A percentile compares a stretch with the other conserved stretches of the same genome.
Conservation (phyloP, 2,113 vertebrate species). For the Podarcis raffonei region DNA sequence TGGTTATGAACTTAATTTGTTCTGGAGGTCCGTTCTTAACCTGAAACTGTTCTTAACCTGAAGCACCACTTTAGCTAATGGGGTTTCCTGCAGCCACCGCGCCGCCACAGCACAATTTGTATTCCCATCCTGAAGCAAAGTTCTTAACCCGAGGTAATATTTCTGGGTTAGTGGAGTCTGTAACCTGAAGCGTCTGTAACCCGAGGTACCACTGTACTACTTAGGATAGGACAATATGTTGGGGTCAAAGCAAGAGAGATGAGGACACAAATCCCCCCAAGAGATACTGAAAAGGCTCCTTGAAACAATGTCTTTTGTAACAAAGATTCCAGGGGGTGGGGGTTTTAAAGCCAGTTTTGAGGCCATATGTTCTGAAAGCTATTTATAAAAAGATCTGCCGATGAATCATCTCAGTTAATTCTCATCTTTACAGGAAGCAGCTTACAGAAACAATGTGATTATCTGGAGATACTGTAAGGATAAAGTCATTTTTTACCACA, state of each 20-base stretch:
- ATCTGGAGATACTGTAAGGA: rapidly evolving
- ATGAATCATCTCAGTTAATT: not conserved
- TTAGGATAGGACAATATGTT: not conserved
- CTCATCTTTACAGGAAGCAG: rapidly evolving
- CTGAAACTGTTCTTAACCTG: no score
- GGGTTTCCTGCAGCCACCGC: no score
- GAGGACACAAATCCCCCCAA: not conserved
- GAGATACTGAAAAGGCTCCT: not conserved
- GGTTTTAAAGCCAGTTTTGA: not conserved
- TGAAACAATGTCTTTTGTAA: not conserved
- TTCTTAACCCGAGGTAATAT: no score
- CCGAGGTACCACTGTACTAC: not conserved
- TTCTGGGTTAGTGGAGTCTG: no score
- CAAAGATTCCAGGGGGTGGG: not conserved
- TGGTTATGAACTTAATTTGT: no score
- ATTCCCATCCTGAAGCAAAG: no score
- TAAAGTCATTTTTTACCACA: rapidly evolving
- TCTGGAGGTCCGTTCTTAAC: no score
- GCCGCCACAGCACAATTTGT: no score
- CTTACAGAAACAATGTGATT: rapidly evolving
- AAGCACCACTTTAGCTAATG: no score
- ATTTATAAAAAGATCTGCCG: rapidly evolving
- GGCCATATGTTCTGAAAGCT: not conserved
- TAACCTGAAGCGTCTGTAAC: no score
- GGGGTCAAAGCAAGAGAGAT: not conserved